phyloP scores from a whole-genome alignment of 2,888 invertebrate genomes.

The Dioctria rufipes region DNA sequence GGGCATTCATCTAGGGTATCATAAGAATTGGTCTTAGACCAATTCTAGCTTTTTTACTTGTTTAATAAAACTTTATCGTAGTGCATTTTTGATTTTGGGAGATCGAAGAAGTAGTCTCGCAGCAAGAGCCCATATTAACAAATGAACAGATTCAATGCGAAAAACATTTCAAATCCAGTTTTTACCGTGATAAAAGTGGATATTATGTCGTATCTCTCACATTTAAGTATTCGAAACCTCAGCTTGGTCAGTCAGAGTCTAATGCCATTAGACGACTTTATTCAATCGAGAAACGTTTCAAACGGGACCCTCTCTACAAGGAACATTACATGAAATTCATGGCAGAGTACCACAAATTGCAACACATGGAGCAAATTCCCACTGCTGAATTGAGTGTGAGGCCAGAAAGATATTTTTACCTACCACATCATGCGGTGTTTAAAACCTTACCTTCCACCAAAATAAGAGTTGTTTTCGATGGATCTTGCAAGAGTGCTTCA shows the following conservation, averaged over 20 bases:
- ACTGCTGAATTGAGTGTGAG: background rate
- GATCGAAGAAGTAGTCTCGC: too few relatives aligned
- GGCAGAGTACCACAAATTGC: background rate
- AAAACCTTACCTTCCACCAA: background rate
- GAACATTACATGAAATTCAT: background rate
- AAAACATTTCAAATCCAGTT: background rate
- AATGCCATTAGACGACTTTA: background rate
- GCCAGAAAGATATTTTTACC: background rate
- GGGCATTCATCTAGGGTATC: too few relatives aligned
- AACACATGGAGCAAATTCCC: background rate
- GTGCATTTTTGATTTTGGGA: background rate
- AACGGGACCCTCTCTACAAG: background rate
- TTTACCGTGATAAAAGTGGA: background rate
- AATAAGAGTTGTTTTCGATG: constrained; percentile 5
- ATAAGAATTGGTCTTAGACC: too few relatives aligned
- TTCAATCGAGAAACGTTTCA: background rate
- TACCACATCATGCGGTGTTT: constrained; percentile 1
- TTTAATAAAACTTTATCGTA: too few relatives aligned
- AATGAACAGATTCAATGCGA: too few relatives aligned
- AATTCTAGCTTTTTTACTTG: too few relatives aligned
- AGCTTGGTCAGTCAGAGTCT: too few relatives aligned
- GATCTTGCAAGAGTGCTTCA: background rate
- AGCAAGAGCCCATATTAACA: too few relatives aligned
- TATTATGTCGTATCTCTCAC: background rate
- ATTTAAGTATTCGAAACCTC: background rate